phyloP scores from a whole-genome alignment of 2,113 vertebrate genomes.

The Eptesicus fuscus region DNA sequence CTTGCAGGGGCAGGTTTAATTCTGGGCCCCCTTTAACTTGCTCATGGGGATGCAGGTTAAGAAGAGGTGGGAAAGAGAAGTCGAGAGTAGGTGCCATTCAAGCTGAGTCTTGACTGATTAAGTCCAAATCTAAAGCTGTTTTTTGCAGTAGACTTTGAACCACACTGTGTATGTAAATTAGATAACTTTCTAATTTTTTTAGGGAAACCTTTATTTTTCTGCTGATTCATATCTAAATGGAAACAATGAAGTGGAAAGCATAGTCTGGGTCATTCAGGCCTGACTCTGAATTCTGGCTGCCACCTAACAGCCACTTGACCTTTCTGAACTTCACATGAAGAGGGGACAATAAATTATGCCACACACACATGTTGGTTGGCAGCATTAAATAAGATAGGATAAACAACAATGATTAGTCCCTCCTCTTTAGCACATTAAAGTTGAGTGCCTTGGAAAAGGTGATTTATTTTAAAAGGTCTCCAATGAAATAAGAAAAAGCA shows the following conservation, averaged over 20 bases:
- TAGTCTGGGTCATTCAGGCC: neutral
- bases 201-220: neutral
- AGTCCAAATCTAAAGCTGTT: neutral
- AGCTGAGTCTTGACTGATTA: neutral
- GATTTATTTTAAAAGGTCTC: neutral
- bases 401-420: neutral
- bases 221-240: neutral
- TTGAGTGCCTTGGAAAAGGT: neutral
- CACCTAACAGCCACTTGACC: neutral
- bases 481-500: conserved; percentile 10
- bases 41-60: neutral
- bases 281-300: neutral
- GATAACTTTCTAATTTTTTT: neutral
- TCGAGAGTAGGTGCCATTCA: neutral
- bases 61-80: neutral
- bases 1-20: neutral
- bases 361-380: neutral
- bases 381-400: neutral
- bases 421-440: neutral
- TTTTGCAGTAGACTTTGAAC: neutral
- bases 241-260: neutral
- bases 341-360: neutral
- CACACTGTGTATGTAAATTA: neutral
- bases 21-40: neutral
- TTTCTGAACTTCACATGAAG: neutral